Evolutionary conservation across 2,113 vertebrate genomes (phyloP).

Genomic region (Scophthalmus maximus): DNA sequence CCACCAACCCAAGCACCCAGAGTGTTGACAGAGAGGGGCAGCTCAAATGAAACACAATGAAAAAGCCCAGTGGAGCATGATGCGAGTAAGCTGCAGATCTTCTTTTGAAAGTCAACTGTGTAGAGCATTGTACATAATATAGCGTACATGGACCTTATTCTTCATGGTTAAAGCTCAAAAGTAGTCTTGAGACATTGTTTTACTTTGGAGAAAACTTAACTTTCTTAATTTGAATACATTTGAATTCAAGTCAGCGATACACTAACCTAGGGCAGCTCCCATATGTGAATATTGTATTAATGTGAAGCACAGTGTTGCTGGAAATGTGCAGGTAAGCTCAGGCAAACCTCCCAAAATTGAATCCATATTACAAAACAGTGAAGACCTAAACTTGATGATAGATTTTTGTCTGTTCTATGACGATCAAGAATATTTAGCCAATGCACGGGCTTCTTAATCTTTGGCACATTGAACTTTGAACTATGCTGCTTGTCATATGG

Average conservation of each 20-base stretch:
- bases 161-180: conserved; percentile 9
- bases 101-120: conserved; percentile 46
- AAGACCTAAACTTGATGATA: not conserved
- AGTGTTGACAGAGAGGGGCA: conserved; percentile 68
- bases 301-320: conserved; percentile 17
- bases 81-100: conserved; percentile 47
- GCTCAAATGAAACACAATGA: conserved; percentile 60
- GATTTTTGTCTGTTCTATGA: not conserved
- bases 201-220: conserved; percentile 26
- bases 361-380: not conserved
- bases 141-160: conserved; percentile 12
- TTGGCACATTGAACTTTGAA: not conserved
- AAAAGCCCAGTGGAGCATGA: conserved; percentile 45
- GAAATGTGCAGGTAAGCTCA: conserved; percentile 12
- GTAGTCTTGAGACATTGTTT: conserved; percentile 28
- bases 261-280: conserved; percentile 17
- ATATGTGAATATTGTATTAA: conserved; percentile 16
- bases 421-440: not conserved
- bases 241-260: conserved; percentile 16
- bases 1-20: conserved; percentile 43
- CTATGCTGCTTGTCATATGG: too few species aligned
- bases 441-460: not conserved
- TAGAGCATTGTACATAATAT: conserved; percentile 40
- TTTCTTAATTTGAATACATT: conserved; percentile 43
- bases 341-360: not conserved